phyloP scores from a whole-genome alignment of 2,888 invertebrate genomes.

The Sarcophaga carnaria region DNA sequence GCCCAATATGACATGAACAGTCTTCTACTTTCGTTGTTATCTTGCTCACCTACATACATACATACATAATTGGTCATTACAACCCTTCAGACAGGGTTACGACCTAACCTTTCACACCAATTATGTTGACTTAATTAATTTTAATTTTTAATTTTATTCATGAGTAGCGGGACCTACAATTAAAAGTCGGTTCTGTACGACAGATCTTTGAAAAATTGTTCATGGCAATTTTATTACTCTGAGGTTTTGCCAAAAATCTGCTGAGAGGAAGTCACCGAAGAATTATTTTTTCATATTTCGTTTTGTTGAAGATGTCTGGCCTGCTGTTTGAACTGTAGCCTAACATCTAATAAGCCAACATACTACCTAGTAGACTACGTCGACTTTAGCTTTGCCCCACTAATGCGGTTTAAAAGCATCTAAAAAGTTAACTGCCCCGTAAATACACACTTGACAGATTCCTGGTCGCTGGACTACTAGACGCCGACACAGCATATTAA shows the following conservation, averaged over 20 bases:
- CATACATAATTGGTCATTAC: background rate
- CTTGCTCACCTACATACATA: background rate
- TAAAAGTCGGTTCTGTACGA: background rate
- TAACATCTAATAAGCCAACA: no score
- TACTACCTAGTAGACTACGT: no score
- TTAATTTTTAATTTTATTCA: no score
- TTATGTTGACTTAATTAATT: background rate
- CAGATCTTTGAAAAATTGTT: background rate
- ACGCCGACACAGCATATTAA: no score
- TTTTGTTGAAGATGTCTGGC: no score
- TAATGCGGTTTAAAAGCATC: no score
- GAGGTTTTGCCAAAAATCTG: background rate
- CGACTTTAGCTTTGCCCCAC: no score
- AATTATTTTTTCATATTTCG: no score
- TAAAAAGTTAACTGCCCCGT: no score
- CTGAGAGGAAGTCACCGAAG: background rate
- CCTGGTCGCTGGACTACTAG: no score
- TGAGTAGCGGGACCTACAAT: background rate
- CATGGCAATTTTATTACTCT: background rate
- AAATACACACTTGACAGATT: no score
- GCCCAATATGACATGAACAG: background rate
- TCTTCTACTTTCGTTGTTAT: background rate
- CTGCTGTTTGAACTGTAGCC: no score
- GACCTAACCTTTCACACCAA: background rate
- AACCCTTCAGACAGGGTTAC: background rate